These are phyloP conservation scores for Drosophila robusta DNA, from an alignment of 2,888 invertebrate genomes.

Conservation along the genomic window DNA sequence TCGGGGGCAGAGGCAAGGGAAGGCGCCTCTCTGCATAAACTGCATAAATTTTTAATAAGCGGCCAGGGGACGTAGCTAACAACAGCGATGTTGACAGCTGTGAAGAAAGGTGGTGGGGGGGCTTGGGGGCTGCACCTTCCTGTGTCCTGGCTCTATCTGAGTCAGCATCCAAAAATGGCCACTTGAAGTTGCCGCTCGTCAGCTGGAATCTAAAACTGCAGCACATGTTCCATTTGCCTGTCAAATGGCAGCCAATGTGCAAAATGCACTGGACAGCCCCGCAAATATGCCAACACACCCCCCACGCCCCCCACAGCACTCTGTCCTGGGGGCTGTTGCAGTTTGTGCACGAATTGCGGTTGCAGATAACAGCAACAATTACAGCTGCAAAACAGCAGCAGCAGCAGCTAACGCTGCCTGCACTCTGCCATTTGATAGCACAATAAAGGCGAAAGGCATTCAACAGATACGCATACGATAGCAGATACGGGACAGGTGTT, in stretches of 20 bases:
- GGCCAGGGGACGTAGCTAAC: slow-evolving; percentile 44
- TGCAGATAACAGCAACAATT: slow-evolving; percentile 59
- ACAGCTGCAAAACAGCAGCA: slow-evolving; percentile 19
- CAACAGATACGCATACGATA: slow-evolving; percentile 25
- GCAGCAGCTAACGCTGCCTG: slow-evolving; percentile 27
- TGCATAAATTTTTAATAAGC: slow-evolving; percentile 77
- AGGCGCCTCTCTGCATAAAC: slow-evolving; percentile 52
- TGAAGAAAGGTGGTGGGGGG: neutral
- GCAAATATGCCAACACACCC: slow-evolving; percentile 22
- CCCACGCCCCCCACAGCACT: neutral
- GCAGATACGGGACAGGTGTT: slow-evolving; percentile 41
- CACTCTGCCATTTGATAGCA: slow-evolving; percentile 55
- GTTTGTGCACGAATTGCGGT: slow-evolving; percentile 61
- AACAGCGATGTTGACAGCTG: slow-evolving; percentile 36
- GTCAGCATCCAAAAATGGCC: slow-evolving; percentile 48
- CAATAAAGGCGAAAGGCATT: slow-evolving; percentile 42
- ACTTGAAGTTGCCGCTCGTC: slow-evolving; percentile 33
- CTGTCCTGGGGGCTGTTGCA: slow-evolving; percentile 23
- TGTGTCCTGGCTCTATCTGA: slow-evolving; percentile 3
- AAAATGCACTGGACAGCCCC: slow-evolving; percentile 15
- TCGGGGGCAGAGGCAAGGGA: neutral
- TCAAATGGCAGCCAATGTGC: slow-evolving; percentile 26
- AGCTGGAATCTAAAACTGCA: slow-evolving; percentile 28
- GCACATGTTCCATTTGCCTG: slow-evolving; percentile 51
- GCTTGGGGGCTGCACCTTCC: no score